Base-by-base conservation (phyloP, 2,888 invertebrate genomes). In the Heterodera filipjevi region DNA sequence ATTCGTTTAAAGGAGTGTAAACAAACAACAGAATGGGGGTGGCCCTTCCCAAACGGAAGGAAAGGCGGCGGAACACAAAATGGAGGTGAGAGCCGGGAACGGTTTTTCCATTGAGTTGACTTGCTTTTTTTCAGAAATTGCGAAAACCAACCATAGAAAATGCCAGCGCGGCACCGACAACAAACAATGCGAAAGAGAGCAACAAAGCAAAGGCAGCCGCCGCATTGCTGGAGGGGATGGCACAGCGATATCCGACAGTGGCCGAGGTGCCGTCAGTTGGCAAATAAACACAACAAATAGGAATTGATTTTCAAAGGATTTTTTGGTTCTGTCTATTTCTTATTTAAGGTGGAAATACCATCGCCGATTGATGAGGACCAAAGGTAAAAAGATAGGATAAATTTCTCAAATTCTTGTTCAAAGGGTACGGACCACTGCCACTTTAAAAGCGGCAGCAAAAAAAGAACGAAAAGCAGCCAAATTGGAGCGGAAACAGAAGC, bases 401-500 rank as follows among this genome's bases (percentile, higher is more conserved):
- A 27, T 3, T 10, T 12, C 22, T 59, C 2, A 6, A 27, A 59
- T 10, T 0, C n/a, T 0, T 19, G 19, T 19, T 49, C 3, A 49
- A 14, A 49, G 3, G 19, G 0, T 49, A 49, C 10, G 49, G 49
- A 12, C 49, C 49, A 3, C 27, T 0, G 59, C 59, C 10, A 6
- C 12, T 59, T 19, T 12, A 5, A 59, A 59, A 27, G 27, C 6
- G n/a, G 27, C 19, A n/a, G 3, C n/a, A 3, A 71, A 71, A 27
- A 71, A 44, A n/a, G 46, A 10, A n/a, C 33, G 33, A 39, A 46
- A 46, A 32, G 68, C 33, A 35, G 68, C 68, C 32, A 68, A 68
- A 35, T 12, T 68, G 68, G 68, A 32, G 16, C 32, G 35, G 68
- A 68, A 68, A 14, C 68, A 68, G 33, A 68, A 68, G 14, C 32